Percentiles rank a stretch among this genome's conserved stretches.
These are phyloP conservation scores for Protaetia brevitarsis DNA, from an alignment of 1,140 invertebrate genomes.

Conservation along the genomic window DNA sequence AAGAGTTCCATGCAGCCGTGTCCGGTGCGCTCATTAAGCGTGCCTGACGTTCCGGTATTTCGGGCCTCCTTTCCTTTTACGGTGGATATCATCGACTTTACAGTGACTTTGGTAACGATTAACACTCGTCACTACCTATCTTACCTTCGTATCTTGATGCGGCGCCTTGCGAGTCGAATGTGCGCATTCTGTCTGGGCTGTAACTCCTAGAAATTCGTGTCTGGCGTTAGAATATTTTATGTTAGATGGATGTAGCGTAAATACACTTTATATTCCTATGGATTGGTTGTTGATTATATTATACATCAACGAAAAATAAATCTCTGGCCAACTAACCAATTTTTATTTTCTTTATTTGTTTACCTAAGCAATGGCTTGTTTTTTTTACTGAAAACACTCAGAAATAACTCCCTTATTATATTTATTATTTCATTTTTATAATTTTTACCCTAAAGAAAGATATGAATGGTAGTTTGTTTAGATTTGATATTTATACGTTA, in stretches of 20 bases:
- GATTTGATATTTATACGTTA: too few species aligned
- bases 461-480: too few species aligned
- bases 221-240: not conserved
- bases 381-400: too few species aligned
- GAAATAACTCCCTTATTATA: too few species aligned
- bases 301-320: too few species aligned
- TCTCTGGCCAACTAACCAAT: too few species aligned
- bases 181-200: not conserved
- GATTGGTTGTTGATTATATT: too few species aligned
- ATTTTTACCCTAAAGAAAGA: too few species aligned
- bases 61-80: slow-evolving; percentile 12
- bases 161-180: not conserved
- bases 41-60: slow-evolving; percentile 31
- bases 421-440: too few species aligned
- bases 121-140: slow-evolving; percentile 37
- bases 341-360: too few species aligned
- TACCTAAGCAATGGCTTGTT: too few species aligned
- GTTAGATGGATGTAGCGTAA: not conserved
- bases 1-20: slow-evolving; percentile 27
- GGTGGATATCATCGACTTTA: slow-evolving; percentile 1
- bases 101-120: slow-evolving; percentile 31
- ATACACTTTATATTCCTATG: too few species aligned
- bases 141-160: slow-evolving; percentile 14
- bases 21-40: slow-evolving; percentile 34
- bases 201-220: not conserved